Conservation (phyloP, 2,888 invertebrate genomes). For the Mechanitis mazaeus region DNA sequence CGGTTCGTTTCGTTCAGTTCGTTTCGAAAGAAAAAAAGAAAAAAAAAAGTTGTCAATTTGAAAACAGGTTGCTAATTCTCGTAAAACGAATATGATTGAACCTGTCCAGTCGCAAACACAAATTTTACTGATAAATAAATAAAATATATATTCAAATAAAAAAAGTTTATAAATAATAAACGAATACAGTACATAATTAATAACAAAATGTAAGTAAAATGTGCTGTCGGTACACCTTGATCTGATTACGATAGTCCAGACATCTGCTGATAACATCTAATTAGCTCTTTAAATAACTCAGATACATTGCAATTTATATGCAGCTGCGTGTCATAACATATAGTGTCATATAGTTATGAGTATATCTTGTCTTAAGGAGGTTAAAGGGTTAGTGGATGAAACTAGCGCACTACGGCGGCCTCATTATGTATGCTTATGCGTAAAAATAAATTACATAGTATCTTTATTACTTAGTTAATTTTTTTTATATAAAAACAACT, state of each 20-base stretch:
- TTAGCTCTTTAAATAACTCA: constrained; percentile 21
- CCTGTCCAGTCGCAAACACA: no score
- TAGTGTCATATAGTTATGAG: constrained; percentile 13
- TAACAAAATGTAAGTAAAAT: background rate
- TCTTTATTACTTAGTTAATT: no score
- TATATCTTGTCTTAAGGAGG: constrained; percentile 9
- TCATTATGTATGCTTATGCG: background rate
- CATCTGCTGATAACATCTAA: constrained; percentile 25
- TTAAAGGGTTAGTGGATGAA: constrained; percentile 1
- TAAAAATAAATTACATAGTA: no score
- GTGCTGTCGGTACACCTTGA: constrained; percentile 15
- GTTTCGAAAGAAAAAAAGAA: no score
- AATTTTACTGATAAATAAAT: no score
- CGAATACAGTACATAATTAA: constrained; percentile 10
- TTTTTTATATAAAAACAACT: no score
- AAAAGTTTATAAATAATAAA: constrained; percentile 22
- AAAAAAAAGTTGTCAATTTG: no score
- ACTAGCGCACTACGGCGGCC: background rate
- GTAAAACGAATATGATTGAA: no score
- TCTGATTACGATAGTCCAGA: constrained; percentile 18
- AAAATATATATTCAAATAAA: no score
- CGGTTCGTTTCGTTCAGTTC: no score
- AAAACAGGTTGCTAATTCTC: no score
- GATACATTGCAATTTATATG: constrained; percentile 17
- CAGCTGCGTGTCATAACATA: constrained; percentile 24